phyloP scores from a whole-genome alignment of 2,888 invertebrate genomes.

The Belgica antarctica region DNA sequence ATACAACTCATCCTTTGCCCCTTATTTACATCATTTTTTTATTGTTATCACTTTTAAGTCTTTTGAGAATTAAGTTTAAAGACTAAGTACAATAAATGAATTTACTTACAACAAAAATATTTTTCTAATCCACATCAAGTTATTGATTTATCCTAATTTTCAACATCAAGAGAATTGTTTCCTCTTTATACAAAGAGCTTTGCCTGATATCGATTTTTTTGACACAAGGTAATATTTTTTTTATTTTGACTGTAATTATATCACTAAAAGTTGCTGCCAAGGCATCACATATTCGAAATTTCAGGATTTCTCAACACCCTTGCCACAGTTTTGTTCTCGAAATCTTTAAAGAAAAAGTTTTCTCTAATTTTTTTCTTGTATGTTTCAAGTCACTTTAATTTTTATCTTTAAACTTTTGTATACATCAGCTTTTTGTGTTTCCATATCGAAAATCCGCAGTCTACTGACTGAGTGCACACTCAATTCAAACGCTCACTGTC shows the following conservation, averaged over 20 bases:
- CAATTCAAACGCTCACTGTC: constrained; percentile 14
- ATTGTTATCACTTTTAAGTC: too few relatives aligned
- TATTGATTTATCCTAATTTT: too few relatives aligned
- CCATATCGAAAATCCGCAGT: constrained; percentile 47
- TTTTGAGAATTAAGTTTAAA: too few relatives aligned
- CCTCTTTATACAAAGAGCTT: too few relatives aligned
- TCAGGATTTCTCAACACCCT: constrained; percentile 2
- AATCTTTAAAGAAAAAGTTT: too few relatives aligned
- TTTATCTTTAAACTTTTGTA: neutral
- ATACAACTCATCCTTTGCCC: too few relatives aligned
- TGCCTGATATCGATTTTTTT: constrained; percentile 13
- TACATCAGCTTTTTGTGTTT: constrained; percentile 44
- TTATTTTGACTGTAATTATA: constrained; percentile 4
- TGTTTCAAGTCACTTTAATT: constrained; percentile 13
- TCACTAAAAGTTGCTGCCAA: constrained; percentile 9
- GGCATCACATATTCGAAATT: neutral
- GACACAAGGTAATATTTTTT: constrained; percentile 13
- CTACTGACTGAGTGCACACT: constrained; percentile 46
- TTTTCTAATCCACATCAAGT: constrained; percentile 23
- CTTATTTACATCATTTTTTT: too few relatives aligned
- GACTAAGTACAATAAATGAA: too few relatives aligned
- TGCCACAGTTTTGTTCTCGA: neutral
- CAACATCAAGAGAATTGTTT: too few relatives aligned
- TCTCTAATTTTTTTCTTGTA: neutral
- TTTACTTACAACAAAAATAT: too few relatives aligned